Evolutionary conservation across 2,888 invertebrate genomes (phyloP).

Genomic region (Macrosoma leucophasiata): DNA sequence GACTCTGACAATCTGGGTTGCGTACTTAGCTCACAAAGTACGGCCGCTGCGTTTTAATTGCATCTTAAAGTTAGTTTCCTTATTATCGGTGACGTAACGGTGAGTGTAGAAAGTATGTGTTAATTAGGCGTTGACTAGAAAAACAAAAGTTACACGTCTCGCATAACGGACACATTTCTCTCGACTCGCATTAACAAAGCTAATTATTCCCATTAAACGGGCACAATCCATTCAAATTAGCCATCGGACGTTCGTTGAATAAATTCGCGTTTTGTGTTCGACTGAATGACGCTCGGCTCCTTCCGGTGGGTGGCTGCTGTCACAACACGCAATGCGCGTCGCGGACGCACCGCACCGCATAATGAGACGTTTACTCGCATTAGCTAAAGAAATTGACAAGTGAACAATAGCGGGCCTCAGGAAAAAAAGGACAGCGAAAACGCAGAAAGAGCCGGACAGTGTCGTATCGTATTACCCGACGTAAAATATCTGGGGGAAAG

Average conservation of each 20-base stretch:
- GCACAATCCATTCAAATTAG: constrained; percentile 73
- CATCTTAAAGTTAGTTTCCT: no score
- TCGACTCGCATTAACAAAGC: constrained; percentile 46
- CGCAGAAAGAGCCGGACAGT: constrained; percentile 74
- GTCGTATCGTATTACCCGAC: constrained; percentile 75
- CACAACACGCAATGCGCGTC: constrained; percentile 74
- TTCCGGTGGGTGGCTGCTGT: constrained; percentile 76
- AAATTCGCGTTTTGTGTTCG: constrained; percentile 69
- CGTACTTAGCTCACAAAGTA: no score
- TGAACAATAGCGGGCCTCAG: constrained; percentile 69
- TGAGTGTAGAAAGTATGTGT: constrained; percentile 35
- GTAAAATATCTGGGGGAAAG: constrained; percentile 73
- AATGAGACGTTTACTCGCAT: constrained; percentile 76
- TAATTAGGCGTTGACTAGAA: constrained; percentile 49
- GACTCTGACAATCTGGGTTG: no score
- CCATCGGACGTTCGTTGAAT: constrained; percentile 68
- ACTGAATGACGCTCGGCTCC: constrained; percentile 70
- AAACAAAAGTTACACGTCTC: constrained; percentile 42
- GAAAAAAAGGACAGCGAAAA: constrained; percentile 66
- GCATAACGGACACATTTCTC: constrained; percentile 41
- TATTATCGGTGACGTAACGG: constrained; percentile 22
- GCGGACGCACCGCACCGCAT: constrained; percentile 71
- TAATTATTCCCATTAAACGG: constrained; percentile 70
- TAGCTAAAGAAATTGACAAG: constrained; percentile 76
- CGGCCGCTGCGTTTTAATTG: no score